Conservation (phyloP, 2,888 invertebrate genomes). For the Drosophila parthenogenetica region DNA sequence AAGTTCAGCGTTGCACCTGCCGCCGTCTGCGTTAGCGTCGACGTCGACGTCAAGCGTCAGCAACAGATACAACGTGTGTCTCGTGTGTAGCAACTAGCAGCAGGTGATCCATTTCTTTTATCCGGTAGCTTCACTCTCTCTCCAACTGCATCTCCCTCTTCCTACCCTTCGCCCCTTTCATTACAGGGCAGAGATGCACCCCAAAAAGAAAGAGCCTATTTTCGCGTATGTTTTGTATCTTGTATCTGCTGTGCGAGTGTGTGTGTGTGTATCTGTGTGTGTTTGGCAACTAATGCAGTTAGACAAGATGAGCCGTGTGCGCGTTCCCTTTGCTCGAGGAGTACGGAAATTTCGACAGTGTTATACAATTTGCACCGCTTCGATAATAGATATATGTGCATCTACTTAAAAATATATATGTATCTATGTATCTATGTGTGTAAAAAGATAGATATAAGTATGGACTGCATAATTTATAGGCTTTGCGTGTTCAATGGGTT, state of each 20-base stretch:
- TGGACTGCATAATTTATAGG: constrained; percentile 77
- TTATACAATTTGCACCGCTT: constrained; percentile 72
- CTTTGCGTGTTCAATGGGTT: constrained; percentile 80
- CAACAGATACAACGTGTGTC: constrained; percentile 25
- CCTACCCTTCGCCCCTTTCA: neutral
- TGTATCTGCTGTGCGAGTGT: constrained; percentile 30
- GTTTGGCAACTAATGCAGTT: constrained; percentile 76
- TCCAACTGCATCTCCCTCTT: constrained; percentile 14
- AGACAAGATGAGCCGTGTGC: constrained; percentile 64
- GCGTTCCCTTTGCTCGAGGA: constrained; percentile 24
- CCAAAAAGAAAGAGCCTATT: constrained; percentile 49
- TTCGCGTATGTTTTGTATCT: constrained; percentile 36
- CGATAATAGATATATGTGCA: constrained; percentile 72
- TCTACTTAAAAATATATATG: constrained; percentile 18
- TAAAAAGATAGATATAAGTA: constrained; percentile 38
- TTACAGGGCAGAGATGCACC: constrained; percentile 34
- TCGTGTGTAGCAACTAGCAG: constrained; percentile 62
- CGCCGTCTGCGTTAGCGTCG: constrained; percentile 51
- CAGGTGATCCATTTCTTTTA: constrained; percentile 81
- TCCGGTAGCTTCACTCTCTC: constrained; percentile 61
- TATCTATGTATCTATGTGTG: constrained; percentile 5
- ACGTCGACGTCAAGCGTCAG: constrained; percentile 39
- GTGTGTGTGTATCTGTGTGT: constrained; percentile 30
- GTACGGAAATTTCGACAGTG: constrained; percentile 52
- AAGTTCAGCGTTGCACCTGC: constrained; percentile 66